These are phyloP conservation scores for Circus cinereus DNA, from an alignment of 2,797 vertebrate species.

Conservation along the genomic window DNA sequence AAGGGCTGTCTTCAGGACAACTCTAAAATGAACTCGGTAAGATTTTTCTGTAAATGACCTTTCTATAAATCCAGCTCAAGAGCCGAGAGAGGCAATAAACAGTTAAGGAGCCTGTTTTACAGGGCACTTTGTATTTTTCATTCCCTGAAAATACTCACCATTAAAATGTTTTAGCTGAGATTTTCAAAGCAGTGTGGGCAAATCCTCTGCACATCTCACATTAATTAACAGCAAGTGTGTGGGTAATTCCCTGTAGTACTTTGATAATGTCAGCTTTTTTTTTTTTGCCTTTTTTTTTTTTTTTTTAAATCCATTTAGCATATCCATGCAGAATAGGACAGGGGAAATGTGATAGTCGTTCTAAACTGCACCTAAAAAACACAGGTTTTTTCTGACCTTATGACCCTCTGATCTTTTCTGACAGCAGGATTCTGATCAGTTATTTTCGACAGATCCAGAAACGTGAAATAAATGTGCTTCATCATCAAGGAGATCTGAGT, in stretches of 20 bases:
- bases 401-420: neutral
- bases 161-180: slow-evolving; percentile 41
- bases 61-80: neutral
- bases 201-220: slow-evolving; percentile 55
- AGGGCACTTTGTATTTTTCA: neutral
- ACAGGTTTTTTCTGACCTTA: neutral
- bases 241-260: slow-evolving; percentile 52
- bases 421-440: neutral
- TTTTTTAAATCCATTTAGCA: slow-evolving; percentile 15
- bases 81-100: neutral
- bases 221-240: slow-evolving; percentile 64
- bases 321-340: neutral
- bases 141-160: slow-evolving; percentile 4
- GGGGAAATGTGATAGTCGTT: neutral
- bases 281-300: neutral
- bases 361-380: neutral
- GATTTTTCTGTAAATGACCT: neutral
- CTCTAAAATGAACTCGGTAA: neutral
- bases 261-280: slow-evolving; percentile 50
- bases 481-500: neutral
- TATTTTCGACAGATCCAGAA: neutral
- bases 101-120: neutral
- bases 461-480: neutral
- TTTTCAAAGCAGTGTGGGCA: slow-evolving; percentile 44
- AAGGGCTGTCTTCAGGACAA: neutral